Conservation (phyloP, 2,113 vertebrate species). For the Anas platyrhynchos region DNA sequence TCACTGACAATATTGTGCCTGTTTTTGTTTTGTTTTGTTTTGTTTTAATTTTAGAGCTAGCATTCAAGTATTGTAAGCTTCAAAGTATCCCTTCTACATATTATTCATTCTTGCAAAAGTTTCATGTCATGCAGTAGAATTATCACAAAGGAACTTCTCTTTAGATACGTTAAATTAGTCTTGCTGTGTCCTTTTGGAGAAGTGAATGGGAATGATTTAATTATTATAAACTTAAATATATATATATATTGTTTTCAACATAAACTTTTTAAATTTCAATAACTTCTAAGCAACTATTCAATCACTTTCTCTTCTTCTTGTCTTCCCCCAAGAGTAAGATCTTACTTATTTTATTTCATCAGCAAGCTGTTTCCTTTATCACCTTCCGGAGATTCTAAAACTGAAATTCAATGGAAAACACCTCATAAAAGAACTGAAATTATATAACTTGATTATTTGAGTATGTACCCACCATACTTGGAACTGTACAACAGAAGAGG, state of each 20-base stretch:
- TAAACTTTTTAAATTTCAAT: background rate
- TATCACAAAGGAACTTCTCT: conserved; percentile 45
- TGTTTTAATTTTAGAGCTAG: background rate
- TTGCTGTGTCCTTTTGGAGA: background rate
- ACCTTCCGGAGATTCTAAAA: background rate
- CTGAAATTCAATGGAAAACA: background rate
- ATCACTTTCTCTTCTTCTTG: background rate
- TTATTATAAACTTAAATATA: background rate
- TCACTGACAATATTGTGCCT: background rate
- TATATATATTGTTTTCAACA: background rate
- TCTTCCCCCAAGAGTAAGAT: background rate
- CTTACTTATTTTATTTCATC: background rate
- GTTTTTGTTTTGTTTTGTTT: background rate
- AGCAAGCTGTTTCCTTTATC: background rate
- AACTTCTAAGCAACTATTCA: background rate
- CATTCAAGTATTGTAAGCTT: conserved; percentile 42
- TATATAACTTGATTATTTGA: background rate
- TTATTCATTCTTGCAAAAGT: conserved; percentile 37
- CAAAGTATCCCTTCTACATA: conserved; percentile 29
- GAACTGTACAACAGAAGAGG: background rate
- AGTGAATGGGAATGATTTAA: conserved; percentile 12
- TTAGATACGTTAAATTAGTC: conserved; percentile 42
- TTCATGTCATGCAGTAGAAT: background rate
- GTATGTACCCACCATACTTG: background rate
- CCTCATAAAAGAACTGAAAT: background rate